Base-by-base conservation (phyloP, 2,113 vertebrate genomes). In the Procavia capensis region DNA sequence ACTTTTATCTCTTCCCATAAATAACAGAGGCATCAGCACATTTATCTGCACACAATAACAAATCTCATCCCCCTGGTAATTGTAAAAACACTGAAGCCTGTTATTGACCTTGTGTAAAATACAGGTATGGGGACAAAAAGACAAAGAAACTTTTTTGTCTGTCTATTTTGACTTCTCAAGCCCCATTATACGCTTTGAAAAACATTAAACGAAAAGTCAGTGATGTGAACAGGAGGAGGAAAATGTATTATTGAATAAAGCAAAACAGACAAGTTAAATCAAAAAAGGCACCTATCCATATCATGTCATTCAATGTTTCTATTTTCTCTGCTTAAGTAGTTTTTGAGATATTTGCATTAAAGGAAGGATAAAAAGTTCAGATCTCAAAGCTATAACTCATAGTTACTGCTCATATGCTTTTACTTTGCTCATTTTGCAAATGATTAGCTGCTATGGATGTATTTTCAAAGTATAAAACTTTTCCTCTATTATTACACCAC, bases 31-130 rank as follows among this genome's bases (percentile, higher is more conserved):
- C 96, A 96, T 98, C 97, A 97, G 98, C 97, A 98, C 97, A 97
- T 98, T 98, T 96, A 96, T 96, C 90, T 83, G 96, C 80, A 95
- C 98, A 97, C 97, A 98, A 97, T 97, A 98, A 98, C 97, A 98
- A 98, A 98, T 97, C 93, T 81, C 96, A 92, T 96, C 96, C 98
- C 97, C 97, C 88, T 95, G 97, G 97, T 97, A 98, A 98, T 95
- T 98, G 98, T 98, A 97, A 98, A 98, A 96, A 98, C 97, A 96
- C 90, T 96, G 97, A 95, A 98, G 97, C 97, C 98, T 97, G 97
- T 97, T 98, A 98, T 94, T 98, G 98, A 98, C 98, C 98, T 98
- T 97, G 97, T 90, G 27, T 97, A 97, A 98, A 98, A 98, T 70
- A 96, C 59, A 95, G 96, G 96, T 91, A 94, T 0, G 25, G 92